These are phyloP conservation scores for Platycheirus rosarum DNA, from an alignment of 2,888 invertebrate genomes.

Conservation along the genomic window DNA sequence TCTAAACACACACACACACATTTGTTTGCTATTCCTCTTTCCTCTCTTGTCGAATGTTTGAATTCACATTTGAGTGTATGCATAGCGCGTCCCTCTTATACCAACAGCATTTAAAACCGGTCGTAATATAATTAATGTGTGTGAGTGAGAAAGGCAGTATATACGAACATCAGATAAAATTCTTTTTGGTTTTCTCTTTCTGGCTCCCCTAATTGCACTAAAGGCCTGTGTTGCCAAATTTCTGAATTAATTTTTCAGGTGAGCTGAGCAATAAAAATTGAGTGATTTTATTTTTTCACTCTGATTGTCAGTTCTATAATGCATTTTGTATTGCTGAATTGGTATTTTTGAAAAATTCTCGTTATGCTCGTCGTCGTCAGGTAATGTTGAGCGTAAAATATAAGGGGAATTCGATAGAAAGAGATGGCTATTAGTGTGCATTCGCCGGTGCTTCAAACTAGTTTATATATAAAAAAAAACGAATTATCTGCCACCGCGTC, in stretches of 20 bases:
- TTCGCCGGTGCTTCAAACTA: conserved; percentile 38
- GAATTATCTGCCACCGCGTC: conserved; percentile 50
- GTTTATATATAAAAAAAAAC: conserved; percentile 6
- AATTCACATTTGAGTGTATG: conserved; percentile 48
- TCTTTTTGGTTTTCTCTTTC: conserved; percentile 37
- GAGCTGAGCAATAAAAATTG: conserved; percentile 47
- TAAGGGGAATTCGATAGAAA: conserved; percentile 7
- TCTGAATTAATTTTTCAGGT: conserved; percentile 28
- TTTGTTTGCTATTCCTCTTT: conserved; percentile 60
- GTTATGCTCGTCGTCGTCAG: not conserved
- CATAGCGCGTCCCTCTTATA: conserved; percentile 70
- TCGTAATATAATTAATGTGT: conserved; percentile 53
- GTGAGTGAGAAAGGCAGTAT: conserved; percentile 53
- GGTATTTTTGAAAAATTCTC: conserved; percentile 27
- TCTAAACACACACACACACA: conserved; percentile 39
- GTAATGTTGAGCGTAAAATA: not conserved
- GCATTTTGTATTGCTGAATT: conserved; percentile 63
- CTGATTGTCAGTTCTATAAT: conserved; percentile 8
- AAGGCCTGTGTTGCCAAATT: conserved; percentile 59
- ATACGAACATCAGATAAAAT: conserved; percentile 35
- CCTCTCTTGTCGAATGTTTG: conserved; percentile 47
- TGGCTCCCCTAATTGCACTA: conserved; percentile 37
- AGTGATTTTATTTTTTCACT: conserved; percentile 27
- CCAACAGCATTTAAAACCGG: conserved; percentile 67
- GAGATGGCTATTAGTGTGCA: conserved; percentile 31